Evolutionary conservation across 2,888 invertebrate genomes (phyloP).

Genomic region (Thecocarcelia acutangulata): DNA sequence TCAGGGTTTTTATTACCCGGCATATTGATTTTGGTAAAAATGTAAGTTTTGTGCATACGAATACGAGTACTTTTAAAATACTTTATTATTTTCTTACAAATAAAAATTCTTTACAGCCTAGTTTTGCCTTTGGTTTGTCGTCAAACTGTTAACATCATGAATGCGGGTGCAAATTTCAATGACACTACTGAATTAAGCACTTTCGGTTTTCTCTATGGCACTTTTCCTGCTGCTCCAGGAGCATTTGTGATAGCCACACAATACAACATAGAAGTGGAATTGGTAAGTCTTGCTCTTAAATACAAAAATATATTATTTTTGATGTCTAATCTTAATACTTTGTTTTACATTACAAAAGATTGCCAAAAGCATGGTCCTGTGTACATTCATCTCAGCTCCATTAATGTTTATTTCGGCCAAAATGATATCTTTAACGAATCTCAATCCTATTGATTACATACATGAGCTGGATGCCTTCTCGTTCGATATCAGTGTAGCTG

Average conservation of each 20-base stretch:
- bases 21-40: conserved; percentile 93
- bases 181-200: conserved; percentile 92
- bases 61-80: conserved; percentile 45
- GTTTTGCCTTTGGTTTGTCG: conserved; percentile 92
- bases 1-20: conserved; percentile 91
- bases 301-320: neutral
- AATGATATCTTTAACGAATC: conserved; percentile 90
- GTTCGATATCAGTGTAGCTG: conserved; percentile 91
- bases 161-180: conserved; percentile 86
- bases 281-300: conserved; percentile 83
- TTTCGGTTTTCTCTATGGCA: conserved; percentile 97
- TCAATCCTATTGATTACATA: conserved; percentile 87
- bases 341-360: conserved; percentile 83
- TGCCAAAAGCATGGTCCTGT: conserved; percentile 96
- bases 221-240: conserved; percentile 97
- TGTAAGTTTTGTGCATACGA: conserved; percentile 86
- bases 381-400: conserved; percentile 96
- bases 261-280: conserved; percentile 91
- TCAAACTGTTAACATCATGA: conserved; percentile 90
- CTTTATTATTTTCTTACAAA: neutral
- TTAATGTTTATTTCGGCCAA: conserved; percentile 97
- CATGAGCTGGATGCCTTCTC: conserved; percentile 89
- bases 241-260: conserved; percentile 96
- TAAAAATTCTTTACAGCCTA: conserved; percentile 82
- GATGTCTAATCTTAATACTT: neutral